Percentiles rank a stretch among this genome's conserved stretches.
phyloP scores from a whole-genome alignment of 92 coral and sea anemone species.

The Meandrina meandrites region DNA sequence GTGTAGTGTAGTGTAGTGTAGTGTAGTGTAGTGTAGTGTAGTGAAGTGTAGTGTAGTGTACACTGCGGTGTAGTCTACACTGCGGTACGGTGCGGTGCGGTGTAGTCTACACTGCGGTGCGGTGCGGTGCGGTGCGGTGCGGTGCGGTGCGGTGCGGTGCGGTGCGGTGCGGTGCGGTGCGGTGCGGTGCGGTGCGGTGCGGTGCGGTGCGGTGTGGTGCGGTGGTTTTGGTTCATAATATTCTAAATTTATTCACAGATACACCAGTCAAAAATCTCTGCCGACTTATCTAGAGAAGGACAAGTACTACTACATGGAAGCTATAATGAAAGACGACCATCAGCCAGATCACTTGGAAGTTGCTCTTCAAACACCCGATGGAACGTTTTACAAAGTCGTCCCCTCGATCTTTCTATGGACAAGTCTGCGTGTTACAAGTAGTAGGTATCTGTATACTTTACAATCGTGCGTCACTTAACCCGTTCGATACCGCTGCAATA shows the following conservation, averaged over 20 bases:
- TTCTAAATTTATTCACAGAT: conserved; percentile 27
- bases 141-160: too few species aligned
- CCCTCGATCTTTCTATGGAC: conserved; percentile 66
- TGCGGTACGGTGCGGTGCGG: too few species aligned
- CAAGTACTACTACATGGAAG: conserved; percentile 64
- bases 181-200: too few species aligned
- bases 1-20: too few species aligned
- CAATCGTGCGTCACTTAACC: not conserved
- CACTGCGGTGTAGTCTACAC: too few species aligned
- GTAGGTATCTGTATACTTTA: not conserved
- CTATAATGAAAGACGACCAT: conserved; percentile 67
- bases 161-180: too few species aligned
- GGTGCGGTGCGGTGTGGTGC: too few species aligned
- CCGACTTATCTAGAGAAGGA: conserved; percentile 47
- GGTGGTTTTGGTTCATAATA: not conserved
- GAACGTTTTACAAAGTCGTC: conserved; percentile 46
- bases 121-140: too few species aligned
- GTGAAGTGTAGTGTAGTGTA: too few species aligned
- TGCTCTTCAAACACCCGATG: conserved; percentile 67
- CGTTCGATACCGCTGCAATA: too few species aligned
- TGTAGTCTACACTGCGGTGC: too few species aligned
- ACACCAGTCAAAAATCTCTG: conserved; percentile 53
- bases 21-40: too few species aligned
- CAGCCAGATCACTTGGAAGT: conserved; percentile 52
- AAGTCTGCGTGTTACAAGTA: not conserved